A percentile compares a stretch with the other conserved stretches of the same genome.
Evolutionary conservation across 2,888 invertebrate species (phyloP).

Genomic region (Spodoptera littoralis): DNA sequence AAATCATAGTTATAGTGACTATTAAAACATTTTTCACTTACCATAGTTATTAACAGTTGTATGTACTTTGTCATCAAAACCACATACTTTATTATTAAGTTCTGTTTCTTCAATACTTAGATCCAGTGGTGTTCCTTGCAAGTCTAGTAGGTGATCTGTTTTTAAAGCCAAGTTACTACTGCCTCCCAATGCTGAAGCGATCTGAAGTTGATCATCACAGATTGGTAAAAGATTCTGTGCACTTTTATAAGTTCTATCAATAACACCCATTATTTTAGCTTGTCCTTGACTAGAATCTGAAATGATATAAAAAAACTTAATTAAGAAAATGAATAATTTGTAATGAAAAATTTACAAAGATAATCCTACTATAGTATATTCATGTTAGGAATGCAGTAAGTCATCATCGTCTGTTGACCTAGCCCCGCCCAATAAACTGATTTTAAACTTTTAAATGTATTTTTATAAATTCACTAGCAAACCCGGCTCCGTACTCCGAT

Average conservation of each 20-base stretch:
- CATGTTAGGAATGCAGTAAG: too few relatives aligned
- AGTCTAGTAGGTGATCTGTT: conserved; percentile 8
- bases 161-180: not conserved
- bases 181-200: not conserved
- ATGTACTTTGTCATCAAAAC: not conserved
- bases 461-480: too few relatives aligned
- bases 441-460: too few relatives aligned
- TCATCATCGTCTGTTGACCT: too few relatives aligned
- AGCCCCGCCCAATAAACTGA: too few relatives aligned
- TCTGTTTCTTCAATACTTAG: conserved; percentile 3
- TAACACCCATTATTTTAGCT: conserved; percentile 38
- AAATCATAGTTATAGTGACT: too few relatives aligned
- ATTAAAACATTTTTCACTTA: conserved; percentile 29
- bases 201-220: conserved; percentile 7
- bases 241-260: conserved; percentile 26
- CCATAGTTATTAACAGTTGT: conserved; percentile 51
- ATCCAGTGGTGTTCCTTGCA: conserved; percentile 1
- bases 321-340: too few relatives aligned
- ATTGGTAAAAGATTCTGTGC: conserved; percentile 14
- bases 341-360: too few relatives aligned
- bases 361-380: too few relatives aligned
- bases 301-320: not conserved
- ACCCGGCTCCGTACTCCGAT: too few relatives aligned
- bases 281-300: conserved; percentile 38
- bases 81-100: not conserved